Evolutionary conservation across 37 sponge, comb jelly and placozoan genomes (phyloP), one percentile per base, ranked within the genome.

Genomic region (Hormiphora californensis): DNA sequence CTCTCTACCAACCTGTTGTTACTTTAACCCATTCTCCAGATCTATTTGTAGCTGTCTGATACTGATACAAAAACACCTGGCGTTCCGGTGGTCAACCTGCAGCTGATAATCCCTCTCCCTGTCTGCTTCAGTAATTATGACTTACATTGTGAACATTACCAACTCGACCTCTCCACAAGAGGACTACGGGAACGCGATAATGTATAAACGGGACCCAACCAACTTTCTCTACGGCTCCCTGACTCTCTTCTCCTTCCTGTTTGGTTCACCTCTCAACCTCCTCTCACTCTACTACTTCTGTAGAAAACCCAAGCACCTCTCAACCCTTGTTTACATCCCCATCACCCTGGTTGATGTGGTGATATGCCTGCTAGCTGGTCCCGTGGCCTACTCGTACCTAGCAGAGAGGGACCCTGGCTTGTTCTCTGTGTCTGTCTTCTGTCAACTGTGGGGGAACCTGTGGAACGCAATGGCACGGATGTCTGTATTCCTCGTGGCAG

Each of bases 261-360:
- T 57, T 4, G 61, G 61, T 30, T 28, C 61, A 4, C n/a, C 61
- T 15, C 23, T 57, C 17, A 57, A 57, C 61, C 27, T 30, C 61
- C 27, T 5, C 17, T 57, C 61, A 5, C 61, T 57, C 3, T 57
- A 57, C 61, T 57, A 57, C 61, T 57, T 57, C 61, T 30, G n/a
- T 30, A 23, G 61, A 23, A 57, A 57, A 57, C 61, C 61, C 17
- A 23, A 30, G n/a, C 61, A 57, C n/a, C 61, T 57, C 27, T 28
- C 30, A 23, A 57, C 61, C n/a, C 61, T 57, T 4, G 61, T 57
- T 30, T 57, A 57, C 61, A 57, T 57, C 61, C 30, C 61, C 61
- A 57, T 57, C 7, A 57, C 61, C n/a, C n/a, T 30, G 30, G 27
- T 30, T 30, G 61, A 57, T 57, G n/a, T 57, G 30, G 61, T 23